A percentile compares a stretch with the other conserved stretches of the same genome.
These are phyloP conservation scores for Danio tinwini DNA, from an alignment of 2,797 vertebrate genomes.

Conservation along the genomic window DNA sequence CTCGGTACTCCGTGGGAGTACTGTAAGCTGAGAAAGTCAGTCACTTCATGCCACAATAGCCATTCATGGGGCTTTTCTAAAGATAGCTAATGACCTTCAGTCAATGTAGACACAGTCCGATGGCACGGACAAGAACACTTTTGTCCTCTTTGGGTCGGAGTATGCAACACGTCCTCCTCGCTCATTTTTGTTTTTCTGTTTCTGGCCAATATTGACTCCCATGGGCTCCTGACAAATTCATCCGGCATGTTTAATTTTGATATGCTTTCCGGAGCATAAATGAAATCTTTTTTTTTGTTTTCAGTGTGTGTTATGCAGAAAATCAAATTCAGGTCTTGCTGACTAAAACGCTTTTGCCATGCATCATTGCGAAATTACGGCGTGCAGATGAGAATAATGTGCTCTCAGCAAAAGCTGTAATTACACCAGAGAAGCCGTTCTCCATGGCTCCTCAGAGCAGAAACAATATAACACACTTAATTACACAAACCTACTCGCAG, in stretches of 20 bases:
- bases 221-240: conserved; percentile 2
- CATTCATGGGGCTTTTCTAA: conserved; percentile 50
- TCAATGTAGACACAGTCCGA: conserved; percentile 38
- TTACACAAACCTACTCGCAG: conserved; percentile 45
- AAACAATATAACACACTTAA: conserved; percentile 52
- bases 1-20: conserved; percentile 31
- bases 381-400: conserved; percentile 36
- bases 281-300: conserved; percentile 20
- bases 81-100: conserved; percentile 56
- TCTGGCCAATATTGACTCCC: conserved; percentile 11
- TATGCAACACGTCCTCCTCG: not conserved
- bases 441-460: conserved; percentile 30
- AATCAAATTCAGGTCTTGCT: conserved; percentile 34
- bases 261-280: conserved; percentile 22
- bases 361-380: conserved; percentile 46
- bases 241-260: not conserved
- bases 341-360: not conserved
- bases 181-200: conserved; percentile 22
- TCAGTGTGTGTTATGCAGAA: conserved; percentile 15
- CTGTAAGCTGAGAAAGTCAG: conserved; percentile 49
- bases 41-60: conserved; percentile 50
- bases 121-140: conserved; percentile 44
- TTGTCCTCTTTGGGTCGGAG: conserved; percentile 36
- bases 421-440: conserved; percentile 46
- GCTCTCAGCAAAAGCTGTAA: conserved; percentile 50